These are phyloP conservation scores for Miichthys miiuy DNA, from an alignment of 2,797 vertebrate genomes.

Conservation along the genomic window DNA sequence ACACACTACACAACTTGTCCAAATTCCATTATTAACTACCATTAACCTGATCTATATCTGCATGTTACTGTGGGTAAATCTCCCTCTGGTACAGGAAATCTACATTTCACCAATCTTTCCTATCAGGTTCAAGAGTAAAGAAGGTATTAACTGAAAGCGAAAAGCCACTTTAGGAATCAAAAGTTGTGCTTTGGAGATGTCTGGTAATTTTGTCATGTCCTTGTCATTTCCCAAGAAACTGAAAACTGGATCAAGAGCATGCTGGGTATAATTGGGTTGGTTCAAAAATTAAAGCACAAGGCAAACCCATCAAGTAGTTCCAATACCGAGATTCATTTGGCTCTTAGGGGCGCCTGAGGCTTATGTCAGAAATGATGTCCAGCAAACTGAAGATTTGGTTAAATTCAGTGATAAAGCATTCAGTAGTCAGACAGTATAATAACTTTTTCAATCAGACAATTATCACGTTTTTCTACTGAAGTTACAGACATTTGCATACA, in stretches of 20 bases:
- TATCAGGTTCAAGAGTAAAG: background rate
- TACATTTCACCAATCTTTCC: background rate
- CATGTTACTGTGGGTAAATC: background rate
- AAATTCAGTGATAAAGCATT: conserved; percentile 1
- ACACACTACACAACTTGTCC: conserved; percentile 48
- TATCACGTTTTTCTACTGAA: background rate
- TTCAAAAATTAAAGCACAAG: background rate
- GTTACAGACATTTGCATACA: background rate
- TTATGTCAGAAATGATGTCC: too few relatives aligned
- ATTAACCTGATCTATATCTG: conserved; percentile 15
- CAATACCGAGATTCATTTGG: background rate
- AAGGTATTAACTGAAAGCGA: background rate
- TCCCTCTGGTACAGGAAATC: background rate
- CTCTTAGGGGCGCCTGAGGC: background rate
- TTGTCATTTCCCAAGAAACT: background rate
- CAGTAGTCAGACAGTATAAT: background rate
- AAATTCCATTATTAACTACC: conserved; percentile 62
- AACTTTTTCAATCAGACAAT: background rate
- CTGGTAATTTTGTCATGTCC: background rate
- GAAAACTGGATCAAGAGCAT: background rate
- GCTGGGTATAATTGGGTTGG: background rate
- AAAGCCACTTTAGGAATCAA: background rate
- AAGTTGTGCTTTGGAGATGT: background rate
- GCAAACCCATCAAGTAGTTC: background rate
- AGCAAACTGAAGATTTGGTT: conserved; percentile 1